Base-by-base conservation (phyloP, 2,113 vertebrate genomes). In the Silurus glanis region DNA sequence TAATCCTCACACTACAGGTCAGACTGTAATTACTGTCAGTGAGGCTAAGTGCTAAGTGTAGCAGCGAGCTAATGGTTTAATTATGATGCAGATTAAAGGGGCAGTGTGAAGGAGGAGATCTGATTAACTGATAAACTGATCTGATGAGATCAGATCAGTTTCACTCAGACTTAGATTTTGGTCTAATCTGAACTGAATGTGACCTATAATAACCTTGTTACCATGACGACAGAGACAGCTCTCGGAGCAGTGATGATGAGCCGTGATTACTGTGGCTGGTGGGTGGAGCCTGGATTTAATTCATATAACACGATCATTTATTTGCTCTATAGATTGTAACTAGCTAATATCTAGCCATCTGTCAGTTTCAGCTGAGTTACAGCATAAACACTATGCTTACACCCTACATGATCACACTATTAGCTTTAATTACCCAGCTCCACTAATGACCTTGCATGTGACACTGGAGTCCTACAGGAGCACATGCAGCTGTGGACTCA, bases 61-160 rank as follows among this genome's bases (percentile, higher is more conserved):
- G 88, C 87, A 86, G 89, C 64, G 82, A 86, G 87, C 86, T 90
- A 92, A 93, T 87, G 88, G 86, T 89, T 85, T 91, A 91, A 94
- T 91, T 91, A 89, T 89, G 87, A 92, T 89, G 91, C 85, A 88
- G 79, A 92, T 93, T 87, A 90, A 83, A 89, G 91, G 82, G 8
- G 3, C 45, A 49, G 71, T 21, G n/a, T 49, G 8, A 81, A 83
- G 85, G 83, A 72, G 86, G 88, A 89, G 67, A 21, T 53, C 16
- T 45, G 37, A 17, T 69, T 62, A 58, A 83, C 53, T 61, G 64
- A 37, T 37, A 2, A 37, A 37, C 37, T 37, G 37, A 37, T 37
- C 37, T 37, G 37, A 37, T 37, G 37, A n/a, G 80, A 45, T 82
- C 16, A 64, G 69, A 58, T n/a, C 45, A 64, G 67, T 75, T 85